A percentile compares a stretch with the other conserved stretches of the same genome.
phyloP scores from a whole-genome alignment of 2,888 invertebrate species.

The Leistus spinibarbis region DNA sequence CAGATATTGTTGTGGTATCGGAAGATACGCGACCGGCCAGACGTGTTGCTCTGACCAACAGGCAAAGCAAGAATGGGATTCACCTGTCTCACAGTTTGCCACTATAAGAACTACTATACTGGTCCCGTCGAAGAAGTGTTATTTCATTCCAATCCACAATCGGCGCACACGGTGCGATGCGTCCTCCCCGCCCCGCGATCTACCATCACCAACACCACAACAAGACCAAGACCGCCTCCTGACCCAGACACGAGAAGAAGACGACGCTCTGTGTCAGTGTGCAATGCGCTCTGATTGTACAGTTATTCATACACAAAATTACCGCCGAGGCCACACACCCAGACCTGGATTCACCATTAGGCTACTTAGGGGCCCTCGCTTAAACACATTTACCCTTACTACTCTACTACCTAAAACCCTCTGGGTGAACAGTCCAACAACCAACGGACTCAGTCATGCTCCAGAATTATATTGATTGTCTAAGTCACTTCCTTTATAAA shows the following conservation, averaged over 20 bases:
- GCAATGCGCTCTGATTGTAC: not conserved
- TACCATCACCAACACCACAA: not conserved
- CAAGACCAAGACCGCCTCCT: slow-evolving; percentile 21
- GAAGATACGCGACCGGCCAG: not conserved
- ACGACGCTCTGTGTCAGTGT: not conserved
- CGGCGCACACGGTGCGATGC: not conserved
- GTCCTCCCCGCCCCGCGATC: not conserved
- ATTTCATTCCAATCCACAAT: not conserved
- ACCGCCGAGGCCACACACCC: too few species aligned
- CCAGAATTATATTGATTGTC: too few species aligned
- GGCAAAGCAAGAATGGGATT: slow-evolving; percentile 56
- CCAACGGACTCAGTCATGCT: not conserved
- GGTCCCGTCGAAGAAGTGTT: slow-evolving; percentile 9
- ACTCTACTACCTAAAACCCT: too few species aligned
- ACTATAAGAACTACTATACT: slow-evolving; percentile 19
- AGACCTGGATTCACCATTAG: too few species aligned
- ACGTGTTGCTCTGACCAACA: slow-evolving; percentile 46
- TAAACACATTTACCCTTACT: too few species aligned
- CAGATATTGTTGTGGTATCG: not conserved
- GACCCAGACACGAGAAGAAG: slow-evolving; percentile 24
- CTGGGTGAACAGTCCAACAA: too few species aligned
- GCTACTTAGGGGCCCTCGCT: too few species aligned
- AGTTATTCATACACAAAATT: too few species aligned
- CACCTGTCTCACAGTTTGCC: slow-evolving; percentile 56
- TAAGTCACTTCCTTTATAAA: too few species aligned